These are phyloP conservation scores for Achatina immaculata DNA, from an alignment of 1,140 invertebrate species.

Conservation along the genomic window DNA sequence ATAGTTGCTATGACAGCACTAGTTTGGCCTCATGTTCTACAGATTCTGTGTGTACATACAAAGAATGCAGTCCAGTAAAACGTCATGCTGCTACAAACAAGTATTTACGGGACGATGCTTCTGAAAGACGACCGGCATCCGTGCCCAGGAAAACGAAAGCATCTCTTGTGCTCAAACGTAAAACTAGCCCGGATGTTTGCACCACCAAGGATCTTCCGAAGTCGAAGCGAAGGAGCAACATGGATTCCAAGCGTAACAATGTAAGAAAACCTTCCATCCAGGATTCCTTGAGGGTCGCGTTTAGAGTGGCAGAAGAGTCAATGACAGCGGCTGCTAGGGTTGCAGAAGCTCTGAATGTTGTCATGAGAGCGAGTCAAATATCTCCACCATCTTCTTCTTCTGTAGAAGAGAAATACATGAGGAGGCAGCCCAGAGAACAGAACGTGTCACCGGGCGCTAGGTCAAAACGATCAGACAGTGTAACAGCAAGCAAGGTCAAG, in stretches of 20 bases:
- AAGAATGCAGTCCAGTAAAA: neutral
- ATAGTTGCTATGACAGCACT: neutral
- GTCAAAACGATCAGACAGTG: neutral
- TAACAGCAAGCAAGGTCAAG: neutral
- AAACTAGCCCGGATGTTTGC: neutral
- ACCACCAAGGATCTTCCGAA: neutral
- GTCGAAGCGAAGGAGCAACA: neutral
- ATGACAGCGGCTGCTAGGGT: slow-evolving; percentile 9
- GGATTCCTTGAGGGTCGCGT: neutral
- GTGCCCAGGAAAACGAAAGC: neutral
- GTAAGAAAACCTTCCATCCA: neutral
- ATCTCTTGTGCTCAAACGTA: neutral
- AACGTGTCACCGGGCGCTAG: neutral
- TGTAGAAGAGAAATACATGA: neutral
- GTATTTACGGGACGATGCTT: neutral
- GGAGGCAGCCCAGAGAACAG: neutral
- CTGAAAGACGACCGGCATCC: neutral
- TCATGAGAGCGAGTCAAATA: neutral
- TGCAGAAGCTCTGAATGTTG: neutral
- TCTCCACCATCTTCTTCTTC: neutral
- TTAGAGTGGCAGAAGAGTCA: slow-evolving; percentile 17
- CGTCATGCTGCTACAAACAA: neutral
- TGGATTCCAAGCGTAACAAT: neutral
- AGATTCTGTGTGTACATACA: neutral
- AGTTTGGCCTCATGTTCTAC: neutral